phyloP scores from a whole-genome alignment of 2,888 invertebrate genomes.

The Tetanocera ferruginea region DNA sequence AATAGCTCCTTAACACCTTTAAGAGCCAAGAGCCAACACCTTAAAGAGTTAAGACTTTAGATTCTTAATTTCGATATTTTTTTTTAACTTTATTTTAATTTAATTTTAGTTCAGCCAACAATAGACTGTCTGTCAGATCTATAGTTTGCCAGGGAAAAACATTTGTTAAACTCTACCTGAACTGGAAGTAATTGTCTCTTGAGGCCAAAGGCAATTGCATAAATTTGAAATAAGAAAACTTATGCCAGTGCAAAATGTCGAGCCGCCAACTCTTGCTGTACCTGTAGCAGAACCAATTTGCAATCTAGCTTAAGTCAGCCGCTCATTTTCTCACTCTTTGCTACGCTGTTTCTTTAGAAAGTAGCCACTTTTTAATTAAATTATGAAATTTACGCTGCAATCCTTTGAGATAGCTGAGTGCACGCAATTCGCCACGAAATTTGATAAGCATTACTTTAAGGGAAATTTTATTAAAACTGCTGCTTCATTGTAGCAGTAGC shows the following conservation, averaged over 20 bases:
- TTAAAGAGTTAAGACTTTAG: too few relatives aligned
- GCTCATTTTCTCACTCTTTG: neutral
- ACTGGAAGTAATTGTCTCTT: too few relatives aligned
- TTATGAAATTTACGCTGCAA: neutral
- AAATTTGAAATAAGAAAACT: neutral
- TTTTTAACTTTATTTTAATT: too few relatives aligned
- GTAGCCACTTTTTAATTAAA: constrained; percentile 22
- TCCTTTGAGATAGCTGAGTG: neutral
- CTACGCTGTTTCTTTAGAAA: neutral
- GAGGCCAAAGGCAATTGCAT: too few relatives aligned
- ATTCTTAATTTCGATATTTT: too few relatives aligned
- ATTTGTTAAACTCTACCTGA: too few relatives aligned
- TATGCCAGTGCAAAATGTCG: neutral
- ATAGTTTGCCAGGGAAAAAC: too few relatives aligned
- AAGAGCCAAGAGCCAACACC: too few relatives aligned
- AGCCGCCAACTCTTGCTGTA: too few relatives aligned
- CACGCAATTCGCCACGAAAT: neutral
- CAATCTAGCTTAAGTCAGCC: neutral
- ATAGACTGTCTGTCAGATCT: too few relatives aligned
- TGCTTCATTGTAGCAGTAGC: neutral
- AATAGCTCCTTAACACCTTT: too few relatives aligned
- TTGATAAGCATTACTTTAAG: constrained; percentile 11
- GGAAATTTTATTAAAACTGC: neutral
- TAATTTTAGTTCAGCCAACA: too few relatives aligned
- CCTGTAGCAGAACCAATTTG: neutral